A percentile compares a stretch with the other conserved stretches of the same genome.
phyloP scores from a whole-genome alignment of 2,888 invertebrate species.

The Zonitis immaculata region DNA sequence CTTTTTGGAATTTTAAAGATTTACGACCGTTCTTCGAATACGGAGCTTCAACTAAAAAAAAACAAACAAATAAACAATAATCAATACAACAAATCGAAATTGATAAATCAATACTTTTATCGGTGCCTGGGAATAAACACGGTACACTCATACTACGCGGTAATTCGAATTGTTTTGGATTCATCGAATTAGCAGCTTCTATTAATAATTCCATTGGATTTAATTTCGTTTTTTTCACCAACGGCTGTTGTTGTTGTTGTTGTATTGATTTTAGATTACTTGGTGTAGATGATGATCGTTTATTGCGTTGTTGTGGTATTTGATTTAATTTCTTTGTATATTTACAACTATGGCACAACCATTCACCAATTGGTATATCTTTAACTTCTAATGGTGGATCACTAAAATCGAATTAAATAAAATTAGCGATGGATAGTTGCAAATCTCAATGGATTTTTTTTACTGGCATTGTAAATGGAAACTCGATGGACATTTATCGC shows the following conservation, averaged over 20 bases:
- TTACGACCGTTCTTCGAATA: conserved; percentile 28
- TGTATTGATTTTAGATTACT: conserved; percentile 13
- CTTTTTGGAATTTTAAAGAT: conserved; percentile 22
- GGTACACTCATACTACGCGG: conserved; percentile 75
- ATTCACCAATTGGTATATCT: conserved; percentile 86
- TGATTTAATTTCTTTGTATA: conserved; percentile 46
- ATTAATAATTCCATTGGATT: conserved; percentile 75
- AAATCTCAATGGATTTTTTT: too few relatives aligned
- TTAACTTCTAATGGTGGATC: conserved; percentile 88
- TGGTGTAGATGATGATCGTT: conserved; percentile 39
- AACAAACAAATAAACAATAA: conserved; percentile 8
- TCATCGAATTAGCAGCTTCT: conserved; percentile 76
- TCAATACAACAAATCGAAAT: conserved; percentile 3
- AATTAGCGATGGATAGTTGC: too few relatives aligned
- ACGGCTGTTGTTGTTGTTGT: conserved; percentile 5
- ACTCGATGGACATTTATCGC: conserved; percentile 92
- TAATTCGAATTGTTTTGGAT: conserved; percentile 86
- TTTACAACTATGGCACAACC: conserved; percentile 84
- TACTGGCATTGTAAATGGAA: conserved; percentile 97
- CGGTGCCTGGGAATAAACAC: conserved; percentile 75
- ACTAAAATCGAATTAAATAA: conserved; percentile 57
- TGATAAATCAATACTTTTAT: conserved; percentile 56
- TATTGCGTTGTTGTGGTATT: conserved; percentile 37
- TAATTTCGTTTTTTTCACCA: conserved; percentile 48
- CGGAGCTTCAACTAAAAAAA: conserved; percentile 37